These are phyloP conservation scores for Cetonia aurata DNA, from an alignment of 2,888 invertebrate genomes.

Conservation along the genomic window DNA sequence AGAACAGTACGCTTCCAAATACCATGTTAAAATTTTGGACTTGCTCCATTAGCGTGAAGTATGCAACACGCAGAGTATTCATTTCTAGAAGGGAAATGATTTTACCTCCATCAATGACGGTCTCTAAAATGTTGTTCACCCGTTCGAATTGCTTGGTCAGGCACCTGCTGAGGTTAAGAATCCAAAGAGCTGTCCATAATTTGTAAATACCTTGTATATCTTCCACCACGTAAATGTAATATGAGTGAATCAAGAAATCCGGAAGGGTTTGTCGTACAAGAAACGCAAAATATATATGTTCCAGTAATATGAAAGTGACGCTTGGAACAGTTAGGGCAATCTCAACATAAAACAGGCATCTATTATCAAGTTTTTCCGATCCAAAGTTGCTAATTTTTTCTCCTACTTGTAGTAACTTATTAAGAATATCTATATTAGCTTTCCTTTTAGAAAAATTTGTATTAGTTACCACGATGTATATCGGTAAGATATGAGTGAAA, in stretches of 20 bases:
- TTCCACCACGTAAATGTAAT: background rate
- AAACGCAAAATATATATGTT: background rate
- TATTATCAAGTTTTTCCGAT: background rate
- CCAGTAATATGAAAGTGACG: background rate
- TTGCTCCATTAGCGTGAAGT: background rate
- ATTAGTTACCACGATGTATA: background rate
- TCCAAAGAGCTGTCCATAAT: background rate
- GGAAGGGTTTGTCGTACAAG: background rate
- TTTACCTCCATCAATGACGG: background rate
- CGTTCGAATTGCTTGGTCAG: background rate
- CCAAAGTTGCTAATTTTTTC: background rate
- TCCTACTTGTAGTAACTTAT: background rate
- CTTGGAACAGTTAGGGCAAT: background rate
- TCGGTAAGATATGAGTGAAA: background rate
- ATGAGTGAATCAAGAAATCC: background rate
- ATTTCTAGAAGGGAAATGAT: background rate
- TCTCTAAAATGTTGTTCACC: slow-evolving; percentile 4
- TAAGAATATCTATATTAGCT: background rate
- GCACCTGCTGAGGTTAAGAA: background rate
- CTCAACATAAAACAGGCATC: background rate
- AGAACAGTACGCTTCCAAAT: slow-evolving; percentile 2
- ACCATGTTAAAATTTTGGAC: background rate
- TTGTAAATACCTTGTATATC: background rate
- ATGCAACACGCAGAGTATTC: background rate
- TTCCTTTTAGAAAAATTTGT: background rate